A percentile compares a stretch with the other conserved stretches of the same genome.
Conservation (phyloP, 2,797 vertebrate genomes). For the Philypnodon macrostomus region DNA sequence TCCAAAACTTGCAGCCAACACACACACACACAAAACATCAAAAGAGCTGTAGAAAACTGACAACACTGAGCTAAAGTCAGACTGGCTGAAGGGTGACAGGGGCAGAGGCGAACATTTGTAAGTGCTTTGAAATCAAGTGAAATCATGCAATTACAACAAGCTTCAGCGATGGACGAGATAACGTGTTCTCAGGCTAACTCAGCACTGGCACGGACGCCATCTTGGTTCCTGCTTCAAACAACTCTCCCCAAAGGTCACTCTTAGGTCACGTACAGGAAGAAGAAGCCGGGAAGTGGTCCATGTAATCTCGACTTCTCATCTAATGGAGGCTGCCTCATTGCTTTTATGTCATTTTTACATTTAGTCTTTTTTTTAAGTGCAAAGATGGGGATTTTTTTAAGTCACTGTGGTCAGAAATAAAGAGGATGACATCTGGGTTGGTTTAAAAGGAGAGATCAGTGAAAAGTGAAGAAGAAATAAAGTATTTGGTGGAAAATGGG, state of each 20-base stretch:
- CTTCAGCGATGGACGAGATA: conserved; percentile 87
- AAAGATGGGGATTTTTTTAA: conserved; percentile 18
- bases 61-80: conserved; percentile 12
- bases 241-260: conserved; percentile 76
- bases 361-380: conserved; percentile 30
- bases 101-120: conserved; percentile 41
- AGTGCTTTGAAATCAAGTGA: conserved; percentile 78
- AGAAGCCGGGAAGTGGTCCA: conserved; percentile 56
- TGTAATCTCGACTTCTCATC: conserved; percentile 61
- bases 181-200: conserved; percentile 55
- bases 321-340: conserved; percentile 27
- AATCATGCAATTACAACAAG: conserved; percentile 89
- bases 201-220: conserved; percentile 26
- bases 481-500: conserved; percentile 15
- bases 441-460: conserved; percentile 22
- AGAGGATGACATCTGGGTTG: conserved; percentile 31
- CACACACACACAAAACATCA: no score
- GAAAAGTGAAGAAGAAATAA: conserved; percentile 9
- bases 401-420: conserved; percentile 16
- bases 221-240: conserved; percentile 75
- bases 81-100: conserved; percentile 33
- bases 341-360: conserved; percentile 29
- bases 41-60: not conserved
- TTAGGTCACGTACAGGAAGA: conserved; percentile 82
- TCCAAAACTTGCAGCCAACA: no score